Evolutionary conservation across 2,797 vertebrate species (phyloP).

Genomic region (Dendrocincla tyrannina): DNA sequence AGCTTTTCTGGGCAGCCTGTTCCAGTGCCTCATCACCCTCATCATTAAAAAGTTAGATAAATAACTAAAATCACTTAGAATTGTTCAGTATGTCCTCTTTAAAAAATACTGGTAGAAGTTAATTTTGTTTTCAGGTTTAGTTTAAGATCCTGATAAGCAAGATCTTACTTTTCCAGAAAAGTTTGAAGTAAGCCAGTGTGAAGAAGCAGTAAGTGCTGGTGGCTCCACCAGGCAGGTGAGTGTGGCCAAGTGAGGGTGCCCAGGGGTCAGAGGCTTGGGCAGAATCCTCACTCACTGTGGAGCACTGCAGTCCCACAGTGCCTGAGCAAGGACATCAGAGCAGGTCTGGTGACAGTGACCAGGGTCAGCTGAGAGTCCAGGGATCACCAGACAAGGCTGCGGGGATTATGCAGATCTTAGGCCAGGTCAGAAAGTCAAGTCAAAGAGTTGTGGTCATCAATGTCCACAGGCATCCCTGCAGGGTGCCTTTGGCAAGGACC

Average conservation of each 20-base stretch:
- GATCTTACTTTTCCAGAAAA: neutral
- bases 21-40: neutral
- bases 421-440: neutral
- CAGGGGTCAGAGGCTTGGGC: neutral
- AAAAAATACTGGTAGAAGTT: neutral
- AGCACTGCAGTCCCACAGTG: fast-evolving
- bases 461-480: neutral
- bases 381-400: neutral
- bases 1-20: neutral
- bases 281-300: neutral
- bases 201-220: neutral
- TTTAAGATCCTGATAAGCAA: neutral
- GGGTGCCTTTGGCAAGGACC: neutral
- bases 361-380: neutral
- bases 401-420: neutral
- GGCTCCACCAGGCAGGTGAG: neutral
- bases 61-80: neutral
- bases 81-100: neutral
- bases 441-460: neutral
- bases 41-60: neutral
- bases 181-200: neutral
- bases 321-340: neutral
- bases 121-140: neutral
- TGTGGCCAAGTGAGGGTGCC: fast-evolving
- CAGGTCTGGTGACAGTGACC: neutral